phyloP scores from a whole-genome alignment of 92 coral and sea anemone genomes.

The Ricordea florida region DNA sequence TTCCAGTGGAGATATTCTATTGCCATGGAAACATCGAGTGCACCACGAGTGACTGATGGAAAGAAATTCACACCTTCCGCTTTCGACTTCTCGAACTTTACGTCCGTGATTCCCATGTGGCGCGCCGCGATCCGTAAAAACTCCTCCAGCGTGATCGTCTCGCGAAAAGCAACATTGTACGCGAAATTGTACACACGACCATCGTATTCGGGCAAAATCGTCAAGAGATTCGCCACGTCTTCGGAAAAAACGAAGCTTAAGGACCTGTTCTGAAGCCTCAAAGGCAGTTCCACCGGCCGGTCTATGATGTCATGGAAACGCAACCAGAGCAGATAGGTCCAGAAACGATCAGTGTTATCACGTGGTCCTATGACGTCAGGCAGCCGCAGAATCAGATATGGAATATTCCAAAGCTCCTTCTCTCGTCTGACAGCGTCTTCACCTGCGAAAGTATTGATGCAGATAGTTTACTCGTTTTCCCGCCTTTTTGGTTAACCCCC shows the following conservation, averaged over 20 bases:
- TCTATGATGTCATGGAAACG: constrained; percentile 74
- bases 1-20: constrained; percentile 69
- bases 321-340: constrained; percentile 93
- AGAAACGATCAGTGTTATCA: constrained; percentile 92
- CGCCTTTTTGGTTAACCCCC: too few relatives aligned
- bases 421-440: constrained; percentile 83
- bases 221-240: constrained; percentile 71
- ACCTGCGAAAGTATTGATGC: too few relatives aligned
- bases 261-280: constrained; percentile 62
- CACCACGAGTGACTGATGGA: constrained; percentile 92
- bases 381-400: constrained; percentile 78
- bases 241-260: constrained; percentile 83
- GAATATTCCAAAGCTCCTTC: constrained; percentile 46
- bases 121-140: constrained; percentile 73
- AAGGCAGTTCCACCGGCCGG: constrained; percentile 70
- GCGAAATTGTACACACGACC: constrained; percentile 59
- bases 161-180: constrained; percentile 86
- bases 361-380: constrained; percentile 99
- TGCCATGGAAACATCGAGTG: constrained; percentile 80
- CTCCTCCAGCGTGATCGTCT: constrained; percentile 76
- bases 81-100: constrained; percentile 64
- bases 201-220: constrained; percentile 44
- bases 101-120: constrained; percentile 65
- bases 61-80: constrained; percentile 50
- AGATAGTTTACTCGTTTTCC: background rate